Evolutionary conservation across 2,797 vertebrate species (phyloP), one percentile per base, ranked within the genome.

Genomic region (Danio kyathit): DNA sequence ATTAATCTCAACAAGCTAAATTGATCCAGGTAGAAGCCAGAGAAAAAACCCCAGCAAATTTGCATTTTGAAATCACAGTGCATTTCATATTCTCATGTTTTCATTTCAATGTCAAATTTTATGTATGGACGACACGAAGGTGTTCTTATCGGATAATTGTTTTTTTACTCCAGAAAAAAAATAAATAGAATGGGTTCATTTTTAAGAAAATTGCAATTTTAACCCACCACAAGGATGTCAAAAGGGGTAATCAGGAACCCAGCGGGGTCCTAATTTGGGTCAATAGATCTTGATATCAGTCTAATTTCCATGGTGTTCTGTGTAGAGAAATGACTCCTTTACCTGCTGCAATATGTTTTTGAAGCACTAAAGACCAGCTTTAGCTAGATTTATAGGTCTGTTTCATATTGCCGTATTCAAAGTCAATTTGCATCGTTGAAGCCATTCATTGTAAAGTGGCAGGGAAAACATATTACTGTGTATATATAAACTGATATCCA

Each of bases 181-280:
- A 48, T 73, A 40, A 73, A 44, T 40, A 59, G 76, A 82, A 70
- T 75, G 46, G 67, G 17, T 41, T 80, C n/a, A 67, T 80, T 76
- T 80, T 74, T 74, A 52, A 67, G 49, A 76, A 84, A 84, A 86
- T 84, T 81, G 76, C 72, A 74, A 81, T 87, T 83, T 86, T 84
- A 82, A 71, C 61, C 74, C 75, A 74, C 76, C 67, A 64, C 76
- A 82, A 59, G 74, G 76, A 80, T 83, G 74, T 84, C 86, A 84
- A 79, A 84, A 79, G 78, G 71, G 69, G 75, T 84, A 84, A 87
- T 87, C 81, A 83, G 80, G 76, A 83, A 66, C 84, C 67, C 86
- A 86, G 86, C 86, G 52, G 84, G 86, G 44, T 60, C 59, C 79
- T 86, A 86, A 84, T 87, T 83, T 65, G 43, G 81, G 81, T 83